Percentiles rank a stretch among this genome's conserved stretches.
phyloP scores from a whole-genome alignment of 2,888 invertebrate genomes.

The Habroteleia sp. region DNA sequence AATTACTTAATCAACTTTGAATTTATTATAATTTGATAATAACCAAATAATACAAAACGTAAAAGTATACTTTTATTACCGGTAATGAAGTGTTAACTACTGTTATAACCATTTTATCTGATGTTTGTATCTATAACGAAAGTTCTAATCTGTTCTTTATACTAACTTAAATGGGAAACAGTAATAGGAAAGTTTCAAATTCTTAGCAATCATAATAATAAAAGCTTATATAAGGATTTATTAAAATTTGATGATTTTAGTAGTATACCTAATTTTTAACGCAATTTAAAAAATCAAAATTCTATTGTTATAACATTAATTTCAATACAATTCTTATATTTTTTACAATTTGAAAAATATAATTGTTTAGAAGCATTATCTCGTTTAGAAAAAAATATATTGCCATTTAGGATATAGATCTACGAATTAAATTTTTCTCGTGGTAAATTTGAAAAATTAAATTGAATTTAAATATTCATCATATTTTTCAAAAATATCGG shows the following conservation, averaged over 20 bases:
- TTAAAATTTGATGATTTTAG: constrained; percentile 7
- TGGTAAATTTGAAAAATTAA: too few relatives aligned
- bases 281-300: not conserved
- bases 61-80: not conserved
- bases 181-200: constrained; percentile 15
- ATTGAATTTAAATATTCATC: too few relatives aligned
- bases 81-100: constrained; percentile 19
- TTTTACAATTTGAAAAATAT: too few relatives aligned
- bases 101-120: not conserved
- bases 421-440: too few relatives aligned
- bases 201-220: constrained; percentile 7
- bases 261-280: not conserved
- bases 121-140: constrained; percentile 7
- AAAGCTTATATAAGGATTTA: constrained; percentile 8
- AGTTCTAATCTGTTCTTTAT: constrained; percentile 10
- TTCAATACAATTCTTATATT: too few relatives aligned
- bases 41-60: not conserved
- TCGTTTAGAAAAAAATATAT: too few relatives aligned
- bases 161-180: constrained; percentile 14
- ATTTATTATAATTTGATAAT: too few relatives aligned
- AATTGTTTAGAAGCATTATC: too few relatives aligned
- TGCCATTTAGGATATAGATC: too few relatives aligned
- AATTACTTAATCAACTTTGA: too few relatives aligned
- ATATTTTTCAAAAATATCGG: too few relatives aligned
- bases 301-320: too few relatives aligned